Percentiles rank a stretch among this genome's conserved stretches.
These are phyloP conservation scores for Meloidogyne exigua DNA, from an alignment of 1,140 invertebrate species.

Conservation along the genomic window DNA sequence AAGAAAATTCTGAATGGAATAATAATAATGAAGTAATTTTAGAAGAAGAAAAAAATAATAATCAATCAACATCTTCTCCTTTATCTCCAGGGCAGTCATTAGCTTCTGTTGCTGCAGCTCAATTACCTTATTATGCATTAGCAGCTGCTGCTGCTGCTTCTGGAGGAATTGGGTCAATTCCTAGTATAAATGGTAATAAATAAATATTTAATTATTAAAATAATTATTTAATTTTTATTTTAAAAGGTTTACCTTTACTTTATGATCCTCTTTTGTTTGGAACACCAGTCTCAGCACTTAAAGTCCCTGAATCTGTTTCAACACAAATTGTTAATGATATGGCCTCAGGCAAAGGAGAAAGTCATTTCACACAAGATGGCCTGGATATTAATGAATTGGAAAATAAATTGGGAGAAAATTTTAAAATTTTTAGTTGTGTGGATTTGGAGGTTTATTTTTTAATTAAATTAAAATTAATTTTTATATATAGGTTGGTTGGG, in stretches of 20 bases:
- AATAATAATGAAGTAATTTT: not conserved
- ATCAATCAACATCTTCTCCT: not conserved
- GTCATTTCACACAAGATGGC: conserved; percentile 57
- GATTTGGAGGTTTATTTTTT: conserved; percentile 36
- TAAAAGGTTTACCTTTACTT: conserved; percentile 32
- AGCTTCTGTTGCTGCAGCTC: conserved; percentile 3
- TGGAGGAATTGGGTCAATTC: not conserved
- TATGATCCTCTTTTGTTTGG: conserved; percentile 53
- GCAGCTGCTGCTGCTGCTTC: conserved; percentile 36
- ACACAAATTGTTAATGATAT: conserved; percentile 51
- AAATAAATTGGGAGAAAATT: conserved; percentile 40
- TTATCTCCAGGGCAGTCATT: not conserved
- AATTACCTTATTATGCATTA: conserved; percentile 53
- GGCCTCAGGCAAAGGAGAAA: conserved; percentile 35
- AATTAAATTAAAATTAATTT: conserved; percentile 1
- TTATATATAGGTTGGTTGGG: conserved; percentile 63
- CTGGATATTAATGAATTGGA: conserved; percentile 33
- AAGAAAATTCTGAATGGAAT: not conserved
- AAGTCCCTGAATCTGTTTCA: conserved; percentile 59
- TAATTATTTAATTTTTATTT: not conserved
- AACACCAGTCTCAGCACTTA: conserved; percentile 54
- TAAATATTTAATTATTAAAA: not conserved
- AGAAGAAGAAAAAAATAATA: not conserved
- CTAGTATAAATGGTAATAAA: not conserved
- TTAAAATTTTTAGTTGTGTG: conserved; percentile 25